These are phyloP conservation scores for Ceratitis capitata DNA, from an alignment of 1,140 invertebrate species.

Conservation along the genomic window DNA sequence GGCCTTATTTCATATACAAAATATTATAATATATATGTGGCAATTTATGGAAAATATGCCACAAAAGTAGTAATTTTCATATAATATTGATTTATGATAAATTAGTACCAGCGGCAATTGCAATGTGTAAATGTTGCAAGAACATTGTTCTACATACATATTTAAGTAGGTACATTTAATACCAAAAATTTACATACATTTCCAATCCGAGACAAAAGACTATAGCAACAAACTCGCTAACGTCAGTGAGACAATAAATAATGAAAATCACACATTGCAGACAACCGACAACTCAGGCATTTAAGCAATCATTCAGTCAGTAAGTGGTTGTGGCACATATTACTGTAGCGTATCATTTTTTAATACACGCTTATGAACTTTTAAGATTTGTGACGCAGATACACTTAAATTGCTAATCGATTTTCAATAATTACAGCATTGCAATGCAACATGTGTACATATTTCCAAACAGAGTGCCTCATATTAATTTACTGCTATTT, in stretches of 20 bases:
- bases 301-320: background rate
- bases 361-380: slow-evolving; percentile 19
- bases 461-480: background rate
- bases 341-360: background rate
- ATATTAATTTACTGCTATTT: background rate
- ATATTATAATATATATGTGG: too few relatives aligned
- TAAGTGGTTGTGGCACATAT: background rate
- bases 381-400: slow-evolving; percentile 34
- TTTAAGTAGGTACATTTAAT: too few relatives aligned
- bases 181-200: background rate
- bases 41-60: background rate
- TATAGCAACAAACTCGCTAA: background rate
- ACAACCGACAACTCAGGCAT: background rate
- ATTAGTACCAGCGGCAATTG: background rate
- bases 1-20: too few relatives aligned
- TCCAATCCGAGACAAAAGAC: background rate
- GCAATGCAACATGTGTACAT: background rate
- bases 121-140: background rate
- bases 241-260: background rate
- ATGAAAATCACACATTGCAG: background rate
- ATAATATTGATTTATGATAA: slow-evolving; percentile 12
- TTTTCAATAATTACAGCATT: slow-evolving; percentile 23
- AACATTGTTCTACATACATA: background rate
- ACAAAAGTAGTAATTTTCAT: slow-evolving; percentile 10
- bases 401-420: slow-evolving; percentile 35